These are phyloP conservation scores for Caenorhabditis remanei DNA, from an alignment of 1,140 invertebrate genomes.

Conservation along the genomic window DNA sequence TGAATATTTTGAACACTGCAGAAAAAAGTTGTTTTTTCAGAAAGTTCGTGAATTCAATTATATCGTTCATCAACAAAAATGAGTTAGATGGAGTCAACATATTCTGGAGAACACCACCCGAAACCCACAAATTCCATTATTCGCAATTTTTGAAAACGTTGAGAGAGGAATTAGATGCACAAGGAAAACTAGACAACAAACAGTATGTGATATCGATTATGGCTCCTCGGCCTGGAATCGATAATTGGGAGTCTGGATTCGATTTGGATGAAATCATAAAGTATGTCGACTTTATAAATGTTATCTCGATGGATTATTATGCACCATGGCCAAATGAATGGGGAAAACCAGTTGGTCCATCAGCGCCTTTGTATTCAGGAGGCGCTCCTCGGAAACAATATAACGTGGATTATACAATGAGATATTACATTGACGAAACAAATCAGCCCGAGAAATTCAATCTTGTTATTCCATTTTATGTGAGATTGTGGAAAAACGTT, in stretches of 20 bases:
- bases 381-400: neutral
- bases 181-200: neutral
- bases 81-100: neutral
- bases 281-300: conserved; percentile 10
- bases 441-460: neutral
- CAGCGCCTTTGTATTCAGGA: neutral
- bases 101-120: neutral
- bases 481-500: conserved; percentile 6
- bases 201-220: neutral
- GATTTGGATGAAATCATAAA: neutral
- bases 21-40: neutral
- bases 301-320: neutral
- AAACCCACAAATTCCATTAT: no score
- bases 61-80: neutral
- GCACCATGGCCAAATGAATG: conserved; percentile 13
- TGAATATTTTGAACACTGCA: no score
- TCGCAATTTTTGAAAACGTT: no score
- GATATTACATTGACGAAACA: neutral
- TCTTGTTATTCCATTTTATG: conserved; percentile 23
- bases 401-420: conserved; percentile 15
- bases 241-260: neutral
- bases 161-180: no score
- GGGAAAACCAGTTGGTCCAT: neutral
- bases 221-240: neutral
- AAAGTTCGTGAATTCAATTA: neutral